These are phyloP conservation scores for Spilosoma lubricipeda DNA, from an alignment of 2,888 invertebrate species.

Conservation along the genomic window DNA sequence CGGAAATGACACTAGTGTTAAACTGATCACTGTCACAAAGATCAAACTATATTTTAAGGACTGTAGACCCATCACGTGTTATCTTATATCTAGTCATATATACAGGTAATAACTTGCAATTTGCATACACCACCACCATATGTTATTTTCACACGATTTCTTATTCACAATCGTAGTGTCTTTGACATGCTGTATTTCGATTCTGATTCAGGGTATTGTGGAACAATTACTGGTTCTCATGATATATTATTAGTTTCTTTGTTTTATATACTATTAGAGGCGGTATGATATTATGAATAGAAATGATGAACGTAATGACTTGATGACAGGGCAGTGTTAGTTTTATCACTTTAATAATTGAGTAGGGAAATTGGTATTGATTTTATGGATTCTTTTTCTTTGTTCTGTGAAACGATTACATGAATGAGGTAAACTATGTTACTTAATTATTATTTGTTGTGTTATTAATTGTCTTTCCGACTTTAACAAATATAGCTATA, in stretches of 20 bases:
- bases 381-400: background rate
- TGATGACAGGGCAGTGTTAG: background rate
- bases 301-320: conserved; percentile 1
- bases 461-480: no score
- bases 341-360: conserved; percentile 6
- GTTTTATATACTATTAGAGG: conserved; percentile 13
- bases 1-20: no score
- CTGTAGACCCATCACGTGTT: conserved; percentile 7
- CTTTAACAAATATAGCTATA: no score
- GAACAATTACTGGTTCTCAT: conserved; percentile 24
- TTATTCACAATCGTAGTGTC: conserved; percentile 32
- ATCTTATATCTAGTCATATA: conserved; percentile 26
- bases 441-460: background rate
- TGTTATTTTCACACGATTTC: conserved; percentile 38
- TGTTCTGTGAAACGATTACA: background rate
- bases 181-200: conserved; percentile 22
- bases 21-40: no score
- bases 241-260: conserved; percentile 37
- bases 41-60: no score
- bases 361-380: background rate
- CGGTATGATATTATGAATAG: background rate
- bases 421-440: background rate
- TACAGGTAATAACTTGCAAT: conserved; percentile 22
- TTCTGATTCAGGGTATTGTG: conserved; percentile 28
- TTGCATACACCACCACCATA: conserved; percentile 22